Conservation (phyloP, 2,113 vertebrate species). For the Blennius ocellaris region DNA sequence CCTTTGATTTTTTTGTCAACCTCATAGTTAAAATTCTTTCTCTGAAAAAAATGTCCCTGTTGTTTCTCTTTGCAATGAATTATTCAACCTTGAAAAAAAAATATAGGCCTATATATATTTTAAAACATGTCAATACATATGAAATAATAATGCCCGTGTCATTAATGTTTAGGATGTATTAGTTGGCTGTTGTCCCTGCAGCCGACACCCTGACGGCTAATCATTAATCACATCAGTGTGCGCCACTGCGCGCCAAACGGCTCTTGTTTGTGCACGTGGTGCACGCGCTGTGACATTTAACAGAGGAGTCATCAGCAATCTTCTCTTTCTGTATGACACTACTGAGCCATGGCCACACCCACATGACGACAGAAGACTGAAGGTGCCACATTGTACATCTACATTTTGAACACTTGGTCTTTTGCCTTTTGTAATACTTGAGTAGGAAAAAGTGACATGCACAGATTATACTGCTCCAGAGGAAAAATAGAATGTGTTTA, state of each 20-base stretch:
- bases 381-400: conserved; percentile 3
- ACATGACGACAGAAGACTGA: background rate
- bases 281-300: conserved; percentile 66
- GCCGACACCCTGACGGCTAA: conserved; percentile 46
- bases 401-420: background rate
- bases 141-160: too few relatives aligned
- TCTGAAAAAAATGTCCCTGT: too few relatives aligned
- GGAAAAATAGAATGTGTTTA: background rate
- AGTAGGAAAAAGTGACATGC: background rate
- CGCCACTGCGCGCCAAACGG: conserved; percentile 35
- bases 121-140: too few relatives aligned
- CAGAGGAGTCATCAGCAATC: conserved; percentile 24
- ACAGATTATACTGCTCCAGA: background rate
- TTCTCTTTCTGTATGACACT: conserved; percentile 34
- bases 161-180: too few relatives aligned
- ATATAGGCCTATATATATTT: too few relatives aligned
- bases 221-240: conserved; percentile 74
- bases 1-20: too few relatives aligned
- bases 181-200: too few relatives aligned
- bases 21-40: too few relatives aligned
- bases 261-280: conserved; percentile 45
- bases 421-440: background rate
- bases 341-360: conserved; percentile 40
- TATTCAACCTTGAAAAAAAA: too few relatives aligned
- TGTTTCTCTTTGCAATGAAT: too few relatives aligned